phyloP scores from a whole-genome alignment of 2,888 invertebrate genomes.

The Ophioninae sp. region DNA sequence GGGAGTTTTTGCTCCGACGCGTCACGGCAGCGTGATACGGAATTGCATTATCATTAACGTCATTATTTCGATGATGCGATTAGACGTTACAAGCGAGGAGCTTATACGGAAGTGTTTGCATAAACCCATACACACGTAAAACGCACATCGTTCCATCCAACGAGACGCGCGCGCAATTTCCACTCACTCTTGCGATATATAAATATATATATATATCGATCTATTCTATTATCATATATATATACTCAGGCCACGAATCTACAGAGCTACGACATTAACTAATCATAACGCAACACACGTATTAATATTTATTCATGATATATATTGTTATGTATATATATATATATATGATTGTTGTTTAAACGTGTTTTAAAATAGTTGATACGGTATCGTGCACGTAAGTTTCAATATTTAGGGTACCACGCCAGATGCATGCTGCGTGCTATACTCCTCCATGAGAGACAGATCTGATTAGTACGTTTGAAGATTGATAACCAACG shows the following conservation, averaged over 20 bases:
- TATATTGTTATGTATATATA: slow-evolving; percentile 26
- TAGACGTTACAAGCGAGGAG: slow-evolving; percentile 58
- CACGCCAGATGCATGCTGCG: slow-evolving; percentile 67
- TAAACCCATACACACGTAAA: slow-evolving; percentile 2
- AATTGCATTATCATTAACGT: slow-evolving; percentile 42
- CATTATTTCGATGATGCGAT: slow-evolving; percentile 53
- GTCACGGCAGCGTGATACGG: slow-evolving; percentile 57
- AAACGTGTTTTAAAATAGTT: slow-evolving; percentile 40
- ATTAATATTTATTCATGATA: slow-evolving; percentile 30
- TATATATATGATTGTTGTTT: slow-evolving; percentile 31
- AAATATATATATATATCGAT: slow-evolving; percentile 37
- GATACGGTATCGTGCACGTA: slow-evolving; percentile 56
- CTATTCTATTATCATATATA: slow-evolving; percentile 44
- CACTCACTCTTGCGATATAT: slow-evolving; percentile 6
- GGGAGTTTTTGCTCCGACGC: slow-evolving; percentile 60
- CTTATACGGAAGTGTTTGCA: slow-evolving; percentile 36
- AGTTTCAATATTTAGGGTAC: slow-evolving; percentile 54
- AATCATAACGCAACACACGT: slow-evolving; percentile 52
- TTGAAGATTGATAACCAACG: slow-evolving; percentile 38
- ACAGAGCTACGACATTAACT: slow-evolving; percentile 56
- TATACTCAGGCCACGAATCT: slow-evolving; percentile 59
- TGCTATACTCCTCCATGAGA: slow-evolving; percentile 51
- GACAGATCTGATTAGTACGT: slow-evolving; percentile 42
- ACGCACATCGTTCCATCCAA: not conserved
- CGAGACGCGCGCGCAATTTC: not conserved